Conservation (phyloP, 1,140 invertebrate species). For the Tachypleus tridentatus region DNA sequence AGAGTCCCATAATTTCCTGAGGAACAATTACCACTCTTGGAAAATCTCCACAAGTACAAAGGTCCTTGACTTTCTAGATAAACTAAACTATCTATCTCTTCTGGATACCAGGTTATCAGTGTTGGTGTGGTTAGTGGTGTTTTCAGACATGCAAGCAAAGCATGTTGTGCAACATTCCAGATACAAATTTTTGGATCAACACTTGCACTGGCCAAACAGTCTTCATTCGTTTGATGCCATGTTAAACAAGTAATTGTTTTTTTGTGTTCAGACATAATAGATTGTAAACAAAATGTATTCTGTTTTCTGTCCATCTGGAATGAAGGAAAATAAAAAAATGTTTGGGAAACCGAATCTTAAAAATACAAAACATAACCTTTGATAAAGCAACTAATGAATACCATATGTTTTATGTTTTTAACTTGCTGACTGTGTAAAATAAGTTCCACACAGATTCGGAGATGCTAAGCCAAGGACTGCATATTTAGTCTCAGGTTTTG, state of each 20-base stretch:
- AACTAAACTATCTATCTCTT: conserved; percentile 27
- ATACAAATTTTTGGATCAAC: conserved; percentile 32
- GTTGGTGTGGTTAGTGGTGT: conserved; percentile 25
- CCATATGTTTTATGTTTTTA: conserved; percentile 5
- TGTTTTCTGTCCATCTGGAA: no score
- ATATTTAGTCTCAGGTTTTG: no score
- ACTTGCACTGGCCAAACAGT: conserved; percentile 32
- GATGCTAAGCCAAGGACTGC: no score
- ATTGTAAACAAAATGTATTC: conserved; percentile 34
- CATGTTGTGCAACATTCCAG: conserved; percentile 33
- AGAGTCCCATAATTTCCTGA: background rate
- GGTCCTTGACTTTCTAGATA: conserved; percentile 30
- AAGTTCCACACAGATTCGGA: no score
- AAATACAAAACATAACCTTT: conserved; percentile 19
- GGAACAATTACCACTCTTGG: no score
- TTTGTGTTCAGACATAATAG: conserved; percentile 39
- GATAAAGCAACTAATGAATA: conserved; percentile 2
- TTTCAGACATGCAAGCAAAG: conserved; percentile 26
- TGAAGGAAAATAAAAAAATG: conserved; percentile 7
- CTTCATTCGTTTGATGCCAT: conserved; percentile 32
- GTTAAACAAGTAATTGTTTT: conserved; percentile 37
- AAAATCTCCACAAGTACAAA: conserved; percentile 29
- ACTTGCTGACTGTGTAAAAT: background rate
- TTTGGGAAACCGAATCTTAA: conserved; percentile 40
- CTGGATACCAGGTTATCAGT: conserved; percentile 30